Percentiles rank a stretch among this genome's conserved stretches.
These are phyloP conservation scores for Micrasema longulum DNA, from an alignment of 1,140 invertebrate species.

Conservation along the genomic window DNA sequence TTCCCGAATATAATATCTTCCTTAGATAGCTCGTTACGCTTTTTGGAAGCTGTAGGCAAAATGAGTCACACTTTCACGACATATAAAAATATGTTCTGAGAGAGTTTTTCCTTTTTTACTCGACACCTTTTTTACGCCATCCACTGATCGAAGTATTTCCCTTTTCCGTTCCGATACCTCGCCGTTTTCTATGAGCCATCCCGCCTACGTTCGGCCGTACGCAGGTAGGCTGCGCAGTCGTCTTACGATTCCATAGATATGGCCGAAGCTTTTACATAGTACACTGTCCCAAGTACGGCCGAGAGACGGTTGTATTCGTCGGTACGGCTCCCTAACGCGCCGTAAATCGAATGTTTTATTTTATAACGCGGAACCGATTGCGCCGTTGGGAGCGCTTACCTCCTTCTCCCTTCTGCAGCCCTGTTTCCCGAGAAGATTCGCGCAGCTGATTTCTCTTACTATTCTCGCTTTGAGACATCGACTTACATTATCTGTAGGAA, in stretches of 20 bases:
- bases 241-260: constrained; percentile 2
- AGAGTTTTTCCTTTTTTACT: constrained; percentile 3
- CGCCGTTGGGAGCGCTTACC: constrained; percentile 40
- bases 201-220: constrained; percentile 31
- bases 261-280: constrained; percentile 29
- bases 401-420: constrained; percentile 14
- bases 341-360: constrained; percentile 67
- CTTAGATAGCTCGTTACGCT: background rate
- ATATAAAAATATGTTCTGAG: background rate
- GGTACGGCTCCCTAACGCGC: constrained; percentile 56
- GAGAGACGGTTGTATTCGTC: constrained; percentile 37
- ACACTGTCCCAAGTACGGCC: constrained; percentile 27
- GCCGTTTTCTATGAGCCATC: constrained; percentile 28
- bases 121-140: background rate
- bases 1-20: background rate
- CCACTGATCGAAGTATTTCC: constrained; percentile 8
- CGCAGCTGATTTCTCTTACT: constrained; percentile 6
- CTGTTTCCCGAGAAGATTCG: constrained; percentile 23
- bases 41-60: background rate
- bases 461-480: constrained; percentile 9
- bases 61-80: background rate
- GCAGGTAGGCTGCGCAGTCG: constrained; percentile 42
- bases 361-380: constrained; percentile 59
- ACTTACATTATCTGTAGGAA: constrained; percentile 2
- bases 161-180: constrained; percentile 23